Evolutionary conservation across 1,140 invertebrate species (phyloP).

Genomic region (Paramacrobiotus metropolitanus): DNA sequence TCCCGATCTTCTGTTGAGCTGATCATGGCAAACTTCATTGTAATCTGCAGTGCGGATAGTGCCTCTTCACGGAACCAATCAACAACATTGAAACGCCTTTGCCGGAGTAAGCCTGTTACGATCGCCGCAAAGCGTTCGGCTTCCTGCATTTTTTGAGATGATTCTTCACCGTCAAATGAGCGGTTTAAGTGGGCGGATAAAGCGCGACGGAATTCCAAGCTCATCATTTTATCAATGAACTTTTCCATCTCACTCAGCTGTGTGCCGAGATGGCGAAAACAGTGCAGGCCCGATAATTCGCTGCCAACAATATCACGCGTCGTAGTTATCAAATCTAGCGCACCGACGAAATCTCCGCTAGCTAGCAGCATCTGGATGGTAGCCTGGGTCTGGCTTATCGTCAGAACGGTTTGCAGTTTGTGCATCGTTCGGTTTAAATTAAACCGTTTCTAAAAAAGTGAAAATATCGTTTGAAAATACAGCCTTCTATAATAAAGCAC

Average conservation of each 20-base stretch:
- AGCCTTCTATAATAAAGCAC: background rate
- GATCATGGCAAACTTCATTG: constrained; percentile 47
- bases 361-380: constrained; percentile 82
- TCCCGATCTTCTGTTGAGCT: background rate
- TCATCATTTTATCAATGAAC: constrained; percentile 86
- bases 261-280: constrained; percentile 78
- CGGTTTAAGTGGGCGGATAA: constrained; percentile 72
- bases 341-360: constrained; percentile 87
- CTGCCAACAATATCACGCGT: constrained; percentile 77
- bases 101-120: constrained; percentile 58
- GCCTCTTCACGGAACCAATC: constrained; percentile 53
- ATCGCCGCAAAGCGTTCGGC: constrained; percentile 63
- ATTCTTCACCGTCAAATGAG: constrained; percentile 38
- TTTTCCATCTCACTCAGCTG: constrained; percentile 90
- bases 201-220: constrained; percentile 76
- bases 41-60: constrained; percentile 57
- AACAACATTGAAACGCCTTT: constrained; percentile 63
- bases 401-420: constrained; percentile 60
- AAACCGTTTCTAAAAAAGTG: constrained; percentile 9
- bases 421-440: background rate
- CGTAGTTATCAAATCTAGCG: constrained; percentile 80
- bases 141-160: constrained; percentile 10
- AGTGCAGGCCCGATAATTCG: constrained; percentile 67
- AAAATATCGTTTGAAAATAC: constrained; percentile 11
- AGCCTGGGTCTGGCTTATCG: constrained; percentile 87